Evolutionary conservation across 2,113 vertebrate genomes (phyloP), one percentile per base, ranked within the genome.

Genomic region (Dinomys branickii): DNA sequence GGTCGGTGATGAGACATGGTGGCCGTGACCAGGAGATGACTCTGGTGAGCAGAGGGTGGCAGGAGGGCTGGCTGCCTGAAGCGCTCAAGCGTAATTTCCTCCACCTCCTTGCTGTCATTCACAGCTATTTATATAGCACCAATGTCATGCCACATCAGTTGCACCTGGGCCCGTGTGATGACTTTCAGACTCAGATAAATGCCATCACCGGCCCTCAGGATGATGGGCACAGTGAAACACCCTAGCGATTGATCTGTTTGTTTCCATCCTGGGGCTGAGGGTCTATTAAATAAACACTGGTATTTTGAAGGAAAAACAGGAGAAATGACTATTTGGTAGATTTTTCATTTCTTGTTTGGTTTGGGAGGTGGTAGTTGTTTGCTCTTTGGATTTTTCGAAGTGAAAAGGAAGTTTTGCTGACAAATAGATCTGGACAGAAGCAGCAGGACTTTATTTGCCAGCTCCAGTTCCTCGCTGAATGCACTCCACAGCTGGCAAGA

Each of bases 161-260:
- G 97, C 97, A 96, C 94, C 96, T 97, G 97, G 75, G 95, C 85
- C 92, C 11, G 0, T 47, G 78, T 81, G 95, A 97, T 86, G 97
- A 92, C 94, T 96, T 94, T 96, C 94, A 91, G 94, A 86, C 94
- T 97, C 85, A 85, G 92, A 95, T 94, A 98, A 97, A 96, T 85
- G 87, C 94, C 96, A 88, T 94, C 88, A 73, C 78, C 0, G 7
- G 94, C 63, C 77, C 16, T 95, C 54, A 80, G 88, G 81, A 83
- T 95, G 92, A 97, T 80, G 85, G 90, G 94, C 95, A 88, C 69
- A 63, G 24, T 69, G n/a, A 85, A 84, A 94, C 81, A 85, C 85
- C 90, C 92, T 50, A 0, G 52, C 58, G 63, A 97, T 78, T 96
- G 96, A 94, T 96, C 94, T 97, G 96, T 97, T 97, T 97, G 90